These are phyloP conservation scores for Aphrophora alni DNA, from an alignment of 2,888 invertebrate genomes.

Conservation along the genomic window DNA sequence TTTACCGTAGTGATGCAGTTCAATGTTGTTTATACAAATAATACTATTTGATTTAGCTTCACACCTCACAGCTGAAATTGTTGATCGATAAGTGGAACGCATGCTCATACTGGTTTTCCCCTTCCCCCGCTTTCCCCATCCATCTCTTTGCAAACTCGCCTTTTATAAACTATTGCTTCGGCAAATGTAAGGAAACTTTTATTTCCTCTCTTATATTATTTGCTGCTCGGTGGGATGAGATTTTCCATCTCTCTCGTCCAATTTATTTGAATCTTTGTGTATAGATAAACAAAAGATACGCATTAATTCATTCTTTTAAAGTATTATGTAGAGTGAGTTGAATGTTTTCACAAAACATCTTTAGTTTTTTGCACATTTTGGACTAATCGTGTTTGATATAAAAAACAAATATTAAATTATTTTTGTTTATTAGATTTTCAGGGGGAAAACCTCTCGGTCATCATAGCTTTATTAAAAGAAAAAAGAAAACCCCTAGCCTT, in stretches of 20 bases:
- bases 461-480: no score
- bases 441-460: no score
- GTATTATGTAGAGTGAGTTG: no score
- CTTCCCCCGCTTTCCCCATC: neutral
- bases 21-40: neutral
- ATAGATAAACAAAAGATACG: neutral
- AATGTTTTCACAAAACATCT: no score
- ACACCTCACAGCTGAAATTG: neutral
- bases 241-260: neutral
- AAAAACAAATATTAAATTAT: no score
- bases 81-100: neutral
- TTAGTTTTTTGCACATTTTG: no score
- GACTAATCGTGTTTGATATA: no score
- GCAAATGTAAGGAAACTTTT: neutral
- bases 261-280: neutral
- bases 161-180: conserved; percentile 6
- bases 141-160: neutral
- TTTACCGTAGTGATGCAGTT: neutral
- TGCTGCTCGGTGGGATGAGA: neutral
- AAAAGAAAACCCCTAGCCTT: no score
- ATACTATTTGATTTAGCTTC: neutral
- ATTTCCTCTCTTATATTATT: neutral
- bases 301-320: neutral
- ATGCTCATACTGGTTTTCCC: neutral
- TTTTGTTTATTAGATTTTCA: no score